These are phyloP conservation scores for Oriolus oriolus DNA, from an alignment of 2,113 vertebrate species.

Conservation along the genomic window DNA sequence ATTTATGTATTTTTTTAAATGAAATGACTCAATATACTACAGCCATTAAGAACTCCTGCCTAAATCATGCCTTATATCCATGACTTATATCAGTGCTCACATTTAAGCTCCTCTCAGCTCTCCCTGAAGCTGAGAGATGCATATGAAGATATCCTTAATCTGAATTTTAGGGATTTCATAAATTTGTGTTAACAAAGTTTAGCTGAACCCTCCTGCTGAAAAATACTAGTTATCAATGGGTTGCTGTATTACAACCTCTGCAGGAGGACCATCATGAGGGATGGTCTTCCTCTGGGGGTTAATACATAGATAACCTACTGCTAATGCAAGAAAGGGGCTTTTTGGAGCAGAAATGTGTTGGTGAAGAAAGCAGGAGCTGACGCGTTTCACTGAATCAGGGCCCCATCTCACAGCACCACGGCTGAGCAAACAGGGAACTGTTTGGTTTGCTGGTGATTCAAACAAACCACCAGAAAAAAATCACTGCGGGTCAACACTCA, in stretches of 20 bases:
- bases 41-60: background rate
- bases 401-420: background rate
- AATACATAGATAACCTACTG: background rate
- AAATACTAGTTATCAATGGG: background rate
- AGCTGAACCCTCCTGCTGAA: background rate
- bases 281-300: background rate
- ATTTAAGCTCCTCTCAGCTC: background rate
- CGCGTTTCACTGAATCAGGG: accelerated
- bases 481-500: background rate
- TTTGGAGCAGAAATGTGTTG: background rate
- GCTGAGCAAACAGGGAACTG: slow-evolving; percentile 43
- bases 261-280: background rate
- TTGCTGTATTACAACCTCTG: background rate
- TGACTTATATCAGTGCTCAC: background rate
- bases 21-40: background rate
- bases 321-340: background rate
- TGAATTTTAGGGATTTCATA: background rate
- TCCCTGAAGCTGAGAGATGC: background rate
- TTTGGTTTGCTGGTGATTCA: slow-evolving; percentile 31
- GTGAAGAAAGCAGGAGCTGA: background rate
- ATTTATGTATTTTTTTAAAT: background rate
- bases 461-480: slow-evolving; percentile 24
- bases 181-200: background rate
- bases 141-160: background rate
- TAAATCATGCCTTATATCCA: background rate